These are phyloP conservation scores for Burhinus oedicnemus DNA, from an alignment of 2,113 vertebrate species.

Conservation along the genomic window DNA sequence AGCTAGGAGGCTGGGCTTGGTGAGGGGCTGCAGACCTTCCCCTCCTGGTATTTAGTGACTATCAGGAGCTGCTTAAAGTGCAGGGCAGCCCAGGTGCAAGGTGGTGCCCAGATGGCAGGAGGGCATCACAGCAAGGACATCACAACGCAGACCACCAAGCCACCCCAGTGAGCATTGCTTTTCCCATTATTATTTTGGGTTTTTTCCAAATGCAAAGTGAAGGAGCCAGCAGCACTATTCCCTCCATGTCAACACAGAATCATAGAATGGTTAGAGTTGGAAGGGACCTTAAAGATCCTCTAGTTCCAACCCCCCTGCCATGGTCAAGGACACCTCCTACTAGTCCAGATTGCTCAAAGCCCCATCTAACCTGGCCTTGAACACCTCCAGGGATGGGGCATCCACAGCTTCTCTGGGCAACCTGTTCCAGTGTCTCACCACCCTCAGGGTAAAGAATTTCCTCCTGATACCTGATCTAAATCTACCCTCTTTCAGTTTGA, in stretches of 20 bases:
- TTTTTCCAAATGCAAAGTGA: neutral
- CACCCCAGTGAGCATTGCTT: accelerated
- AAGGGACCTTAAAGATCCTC: neutral
- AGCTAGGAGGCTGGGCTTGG: neutral
- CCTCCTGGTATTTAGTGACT: neutral
- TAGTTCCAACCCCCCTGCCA: neutral
- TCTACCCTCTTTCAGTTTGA: neutral
- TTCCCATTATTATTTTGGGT: neutral
- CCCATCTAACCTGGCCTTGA: neutral
- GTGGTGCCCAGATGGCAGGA: neutral
- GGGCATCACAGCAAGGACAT: neutral
- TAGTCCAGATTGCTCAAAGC: neutral
- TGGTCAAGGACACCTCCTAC: neutral
- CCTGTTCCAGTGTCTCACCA: neutral
- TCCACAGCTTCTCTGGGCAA: neutral
- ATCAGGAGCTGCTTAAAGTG: neutral
- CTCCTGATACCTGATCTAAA: neutral
- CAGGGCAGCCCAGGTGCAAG: too few species aligned
- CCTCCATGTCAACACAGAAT: accelerated
- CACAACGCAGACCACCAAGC: neutral
- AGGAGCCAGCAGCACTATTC: neutral
- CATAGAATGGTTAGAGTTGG: neutral
- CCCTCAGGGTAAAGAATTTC: neutral
- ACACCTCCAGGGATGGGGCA: neutral
- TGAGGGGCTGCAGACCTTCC: neutral